phyloP scores from a whole-genome alignment of 2,888 invertebrate species.

The Cantharis nigra region DNA sequence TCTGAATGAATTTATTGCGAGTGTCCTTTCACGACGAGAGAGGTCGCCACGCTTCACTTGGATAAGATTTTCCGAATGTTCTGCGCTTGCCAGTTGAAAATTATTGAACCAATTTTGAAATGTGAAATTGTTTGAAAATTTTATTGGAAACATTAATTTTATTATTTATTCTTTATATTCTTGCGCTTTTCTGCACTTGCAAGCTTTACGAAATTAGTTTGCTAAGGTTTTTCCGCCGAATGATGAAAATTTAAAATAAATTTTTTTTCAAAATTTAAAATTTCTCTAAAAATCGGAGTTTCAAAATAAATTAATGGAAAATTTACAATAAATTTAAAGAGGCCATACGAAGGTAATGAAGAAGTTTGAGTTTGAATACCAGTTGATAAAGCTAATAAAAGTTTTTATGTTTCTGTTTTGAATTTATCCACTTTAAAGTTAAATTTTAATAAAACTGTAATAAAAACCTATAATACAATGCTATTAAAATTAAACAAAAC shows the following conservation, averaged over 20 bases:
- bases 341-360: too few species aligned
- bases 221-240: neutral
- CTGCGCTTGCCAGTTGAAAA: neutral
- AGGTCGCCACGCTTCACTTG: neutral
- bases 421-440: neutral
- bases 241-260: neutral
- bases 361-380: too few species aligned
- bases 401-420: neutral
- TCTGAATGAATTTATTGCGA: neutral
- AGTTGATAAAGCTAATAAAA: neutral
- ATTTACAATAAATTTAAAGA: neutral
- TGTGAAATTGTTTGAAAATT: neutral
- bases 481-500: neutral
- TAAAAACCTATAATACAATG: neutral
- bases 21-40: neutral
- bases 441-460: neutral
- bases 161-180: neutral
- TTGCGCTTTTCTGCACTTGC: neutral
- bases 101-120: neutral
- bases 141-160: neutral
- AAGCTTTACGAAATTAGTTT: neutral
- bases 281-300: too few species aligned
- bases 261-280: neutral
- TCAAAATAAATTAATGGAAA: neutral
- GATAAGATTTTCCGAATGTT: neutral